Evolutionary conservation across 2,113 vertebrate genomes (phyloP), one percentile per base, ranked within the genome.

Genomic region (Ceyx melanurus): DNA sequence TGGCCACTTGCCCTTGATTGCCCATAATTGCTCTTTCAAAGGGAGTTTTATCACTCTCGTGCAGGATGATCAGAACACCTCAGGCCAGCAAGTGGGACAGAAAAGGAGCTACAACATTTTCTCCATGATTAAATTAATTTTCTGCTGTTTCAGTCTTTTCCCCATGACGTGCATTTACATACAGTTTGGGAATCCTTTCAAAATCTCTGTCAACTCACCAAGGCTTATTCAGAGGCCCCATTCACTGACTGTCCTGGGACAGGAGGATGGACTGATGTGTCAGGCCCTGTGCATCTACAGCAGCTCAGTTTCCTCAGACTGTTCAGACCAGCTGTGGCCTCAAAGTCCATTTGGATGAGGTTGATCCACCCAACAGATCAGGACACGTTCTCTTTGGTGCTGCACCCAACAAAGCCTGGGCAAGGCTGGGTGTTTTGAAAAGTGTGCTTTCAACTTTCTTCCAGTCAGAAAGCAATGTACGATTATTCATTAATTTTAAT

Each of bases 401-500:
- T 6, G 51, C 4, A 65, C 35, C 37, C 7, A 33, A 45, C 26
- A 3, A 76, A 83, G 48, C 10, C 84, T 33, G 26, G 53, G 72
- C 75, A 93, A 87, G 83, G 68, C 64, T 50, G 13, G 11, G 33
- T 37, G 33, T 89, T 92, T 79, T 57, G 50, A 62, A 85, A 93
- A 92, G n/a, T 3, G 37, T 80, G 61, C 62, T 85, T 95, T 87
- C 74, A 85, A 79, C 61, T 82, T 89, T 82, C 67, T 60, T 88
- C 92, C 33, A 81, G 37, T 6, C 50, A 92, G 74, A 68, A 92
- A 86, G 73, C 43, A 80, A 80, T 5, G 26, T 25, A 43, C 31
- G 89, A 37, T 86, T 90, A 89, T 56, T 74, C 76, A 79, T 81
- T 93, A 65, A 76, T 61, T 88, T 85, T 84, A 86, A 91, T 86